Base-by-base conservation (phyloP, 2,888 invertebrate species). In the Druceiella hillmani region DNA sequence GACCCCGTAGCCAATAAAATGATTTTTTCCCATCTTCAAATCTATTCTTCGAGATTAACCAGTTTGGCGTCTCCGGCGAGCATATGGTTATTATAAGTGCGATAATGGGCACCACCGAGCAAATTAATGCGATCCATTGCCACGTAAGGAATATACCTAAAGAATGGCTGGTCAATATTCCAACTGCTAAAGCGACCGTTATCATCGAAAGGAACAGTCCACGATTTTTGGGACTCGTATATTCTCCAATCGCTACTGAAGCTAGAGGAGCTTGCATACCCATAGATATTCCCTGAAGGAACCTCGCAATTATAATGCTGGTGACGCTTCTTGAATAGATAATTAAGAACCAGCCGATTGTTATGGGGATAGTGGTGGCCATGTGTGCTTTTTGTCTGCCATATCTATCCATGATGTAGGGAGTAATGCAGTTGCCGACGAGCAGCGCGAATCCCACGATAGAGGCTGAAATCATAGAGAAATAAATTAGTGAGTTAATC, bases 21-120 rank as follows among this genome's bases (percentile, higher is more conserved):
- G 78, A 65, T 16, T 65, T 57, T 36, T 71, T 65, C 0, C 81
- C 81, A 50, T 79, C 72, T 1, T 68, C 64, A 1, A 63, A 57
- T 5, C 71, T 63, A 3, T 75, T 75, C 52, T 76, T 77, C 1
- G 75, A 64, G 11, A 79, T 66, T 36, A 85, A 50, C 82, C 83
- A 85, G 3, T 73, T 62, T 0, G 83, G 83, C 3, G 82, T 76
- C 56, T 85, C 85, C 0, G 79, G 79, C 6, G 76, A 59, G 9
- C 72, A 71, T 10, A 74, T 60, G 3, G 79, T 67, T 4, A 78
- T 54, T 0, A 78, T 38, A 14, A 73, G 60, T 50, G 73, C 70
- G 0, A 66, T 48, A n/a, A 76, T 60, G 0, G 75, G 74, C 2
- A 75, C 57, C 10, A 66, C 55, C 0, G 71, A 67, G 43, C 75